phyloP scores from a whole-genome alignment of 2,888 invertebrate species.

The Drosophila anomelani region DNA sequence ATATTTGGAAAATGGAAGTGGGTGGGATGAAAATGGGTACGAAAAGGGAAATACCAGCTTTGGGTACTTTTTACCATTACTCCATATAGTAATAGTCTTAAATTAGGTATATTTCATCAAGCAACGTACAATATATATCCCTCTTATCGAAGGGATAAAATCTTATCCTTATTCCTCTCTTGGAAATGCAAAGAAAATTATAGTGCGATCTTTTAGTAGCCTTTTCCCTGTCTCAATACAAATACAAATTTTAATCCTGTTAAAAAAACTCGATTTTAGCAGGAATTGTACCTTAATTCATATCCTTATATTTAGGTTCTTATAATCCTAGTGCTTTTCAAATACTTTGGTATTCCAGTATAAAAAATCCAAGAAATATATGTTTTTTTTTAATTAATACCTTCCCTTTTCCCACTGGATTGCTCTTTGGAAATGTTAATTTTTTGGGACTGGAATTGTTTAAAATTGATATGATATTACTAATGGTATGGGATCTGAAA shows the following conservation, averaged over 20 bases:
- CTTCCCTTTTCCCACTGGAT: slow-evolving; percentile 1
- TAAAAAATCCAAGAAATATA: neutral
- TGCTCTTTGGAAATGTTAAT: slow-evolving; percentile 22
- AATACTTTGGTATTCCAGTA: neutral
- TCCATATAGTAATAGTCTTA: neutral
- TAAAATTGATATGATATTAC: neutral
- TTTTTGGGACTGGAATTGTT: slow-evolving; percentile 18
- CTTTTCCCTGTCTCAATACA: neutral
- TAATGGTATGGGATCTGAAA: slow-evolving; percentile 1
- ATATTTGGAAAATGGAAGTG: neutral
- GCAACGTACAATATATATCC: neutral
- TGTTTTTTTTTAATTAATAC: neutral
- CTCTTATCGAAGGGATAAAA: no score
- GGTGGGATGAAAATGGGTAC: neutral
- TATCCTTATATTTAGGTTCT: no score
- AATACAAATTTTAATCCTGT: no score
- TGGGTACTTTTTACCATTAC: neutral
- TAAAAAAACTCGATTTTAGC: neutral
- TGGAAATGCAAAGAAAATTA: neutral
- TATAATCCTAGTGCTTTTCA: neutral
- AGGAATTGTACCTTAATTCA: neutral
- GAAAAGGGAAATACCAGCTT: neutral
- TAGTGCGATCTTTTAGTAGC: neutral
- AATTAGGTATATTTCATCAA: neutral
- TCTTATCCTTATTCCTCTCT: neutral